Conservation (phyloP, 2,888 invertebrate species). For the Lepidocyrtoides sp. region DNA sequence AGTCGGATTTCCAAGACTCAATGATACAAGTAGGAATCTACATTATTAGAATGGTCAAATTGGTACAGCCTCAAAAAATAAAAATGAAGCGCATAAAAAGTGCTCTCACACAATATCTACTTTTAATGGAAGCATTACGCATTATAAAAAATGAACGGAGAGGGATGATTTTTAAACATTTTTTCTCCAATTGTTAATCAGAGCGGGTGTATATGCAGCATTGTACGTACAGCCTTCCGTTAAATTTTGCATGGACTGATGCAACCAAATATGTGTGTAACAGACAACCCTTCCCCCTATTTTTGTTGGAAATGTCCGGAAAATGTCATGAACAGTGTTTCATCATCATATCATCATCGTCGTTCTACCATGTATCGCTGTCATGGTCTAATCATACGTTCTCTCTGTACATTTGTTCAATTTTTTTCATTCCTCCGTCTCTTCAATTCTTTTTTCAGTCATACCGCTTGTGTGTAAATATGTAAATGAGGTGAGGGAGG, state of each 20-base stretch:
- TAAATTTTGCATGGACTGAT: constrained; percentile 64
- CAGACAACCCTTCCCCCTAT: constrained; percentile 60
- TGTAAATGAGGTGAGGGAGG: constrained; percentile 82
- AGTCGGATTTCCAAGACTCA: constrained; percentile 19
- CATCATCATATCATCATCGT: constrained; percentile 66
- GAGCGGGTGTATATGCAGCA: constrained; percentile 38
- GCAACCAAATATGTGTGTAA: constrained; percentile 43
- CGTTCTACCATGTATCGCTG: constrained; percentile 49
- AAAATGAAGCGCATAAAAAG: constrained; percentile 29
- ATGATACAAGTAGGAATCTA: not conserved
- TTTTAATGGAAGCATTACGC: constrained; percentile 62
- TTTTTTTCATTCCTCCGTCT: constrained; percentile 1
- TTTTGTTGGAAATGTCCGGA: constrained; percentile 70
- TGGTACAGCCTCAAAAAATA: constrained; percentile 35
- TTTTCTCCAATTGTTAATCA: constrained; percentile 73
- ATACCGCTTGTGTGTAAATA: constrained; percentile 60
- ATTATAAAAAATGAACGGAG: constrained; percentile 34
- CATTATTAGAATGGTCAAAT: constrained; percentile 6
- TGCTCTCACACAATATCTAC: not conserved
- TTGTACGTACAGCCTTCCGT: constrained; percentile 57
- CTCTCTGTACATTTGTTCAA: constrained; percentile 61
- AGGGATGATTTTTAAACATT: constrained; percentile 68
- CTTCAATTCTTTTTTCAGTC: constrained; percentile 31
- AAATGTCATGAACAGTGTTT: constrained; percentile 77
- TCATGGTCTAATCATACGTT: constrained; percentile 67